phyloP scores from a whole-genome alignment of 2,888 invertebrate genomes.

The Ashinkailepas kermadecensis region DNA sequence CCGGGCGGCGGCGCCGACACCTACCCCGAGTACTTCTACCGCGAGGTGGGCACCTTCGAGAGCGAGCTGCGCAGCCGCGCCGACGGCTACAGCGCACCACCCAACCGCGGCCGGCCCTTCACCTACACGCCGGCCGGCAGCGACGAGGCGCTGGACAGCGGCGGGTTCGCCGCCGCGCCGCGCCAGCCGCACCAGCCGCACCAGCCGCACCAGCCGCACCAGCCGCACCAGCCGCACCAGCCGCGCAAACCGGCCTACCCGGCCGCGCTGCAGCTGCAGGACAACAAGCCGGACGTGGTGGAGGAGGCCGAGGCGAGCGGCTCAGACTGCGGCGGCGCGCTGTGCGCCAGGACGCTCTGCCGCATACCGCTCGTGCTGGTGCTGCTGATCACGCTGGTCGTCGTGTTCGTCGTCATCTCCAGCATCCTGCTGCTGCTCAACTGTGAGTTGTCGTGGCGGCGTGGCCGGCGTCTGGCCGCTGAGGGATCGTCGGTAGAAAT shows the following conservation, averaged over 20 bases:
- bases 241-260: not conserved
- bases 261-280: constrained; percentile 3
- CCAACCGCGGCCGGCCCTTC: constrained; percentile 5
- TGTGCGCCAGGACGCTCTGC: not conserved
- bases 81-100: not conserved
- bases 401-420: constrained; percentile 29
- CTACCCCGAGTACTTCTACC: constrained; percentile 15
- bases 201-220: not conserved
- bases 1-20: not conserved
- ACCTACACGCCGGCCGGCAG: not conserved
- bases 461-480: no score
- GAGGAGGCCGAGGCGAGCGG: not conserved
- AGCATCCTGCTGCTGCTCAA: constrained; percentile 30
- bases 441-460: constrained; percentile 26
- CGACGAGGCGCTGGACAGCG: not conserved
- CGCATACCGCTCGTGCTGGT: constrained; percentile 27
- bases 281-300: constrained; percentile 1
- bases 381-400: constrained; percentile 27
- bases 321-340: not conserved
- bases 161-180: not conserved
- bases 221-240: not conserved
- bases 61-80: constrained; percentile 6
- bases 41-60: constrained; percentile 14
- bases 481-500: no score
- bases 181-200: not conserved